Base-by-base conservation (phyloP, 2,113 vertebrate genomes). In the Pycnonotus jocosus region DNA sequence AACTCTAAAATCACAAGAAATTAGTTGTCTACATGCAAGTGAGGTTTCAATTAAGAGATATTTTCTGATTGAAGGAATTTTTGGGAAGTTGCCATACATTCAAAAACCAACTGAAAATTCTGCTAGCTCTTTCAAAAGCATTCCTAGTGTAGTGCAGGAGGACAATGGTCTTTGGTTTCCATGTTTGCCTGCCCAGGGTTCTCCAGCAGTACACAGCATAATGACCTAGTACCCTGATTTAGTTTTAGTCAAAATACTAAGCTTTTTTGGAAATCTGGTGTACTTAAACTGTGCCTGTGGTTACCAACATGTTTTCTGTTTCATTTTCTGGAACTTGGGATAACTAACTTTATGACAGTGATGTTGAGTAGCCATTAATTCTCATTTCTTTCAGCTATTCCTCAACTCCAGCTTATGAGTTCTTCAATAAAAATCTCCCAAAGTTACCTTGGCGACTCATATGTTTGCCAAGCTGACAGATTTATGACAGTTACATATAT, bases 401-500 rank as follows among this genome's bases (percentile, higher is more conserved):
- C 86, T 95, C 95, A 95, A 93, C 92, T 95, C 90, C 69, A 83
- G 71, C 70, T 88, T 94, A 95, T 60, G 87, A 97, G 93, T 86
- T 94, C 95, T 97, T 97, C 82, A 77, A 81, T 96, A 95, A 97
- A 96, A 97, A 95, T 95, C 95, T 96, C 93, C 96, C 97, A 97
- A 98, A 98, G 98, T 97, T 98, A 98, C 96, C 97, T 98, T 98
- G 95, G 97, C 89, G 91, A 97, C 97, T 96, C 96, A 96, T 98
- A 97, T 80, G 80, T 97, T 97, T 98, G 94, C 97, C 97, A 98
- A 95, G 93, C 88, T 88, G 97, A 97, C 97, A 98, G 97, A 98
- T 97, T 98, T 98, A 98, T 97, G 95, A 97, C 97, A 98, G 97
- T 97, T 98, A 97, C 97, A 96, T 97, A 96, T 97, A 98, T 98